A percentile compares a stretch with the other conserved stretches of the same genome.
Evolutionary conservation across 1,140 invertebrate species (phyloP).

Genomic region (Aphis gossypii): DNA sequence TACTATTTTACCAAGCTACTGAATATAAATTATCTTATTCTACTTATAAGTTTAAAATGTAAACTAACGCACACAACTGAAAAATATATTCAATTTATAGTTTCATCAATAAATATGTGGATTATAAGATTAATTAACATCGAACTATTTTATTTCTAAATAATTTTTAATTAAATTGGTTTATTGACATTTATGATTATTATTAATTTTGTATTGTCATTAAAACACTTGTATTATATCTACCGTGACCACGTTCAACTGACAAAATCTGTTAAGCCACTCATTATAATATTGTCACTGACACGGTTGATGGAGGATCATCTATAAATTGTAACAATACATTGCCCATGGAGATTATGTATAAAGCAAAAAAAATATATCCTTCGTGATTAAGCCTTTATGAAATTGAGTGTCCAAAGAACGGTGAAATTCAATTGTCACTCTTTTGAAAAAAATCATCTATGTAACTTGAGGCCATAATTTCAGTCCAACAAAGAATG

Average conservation of each 20-base stretch:
- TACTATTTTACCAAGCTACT: no score
- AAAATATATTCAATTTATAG: no score
- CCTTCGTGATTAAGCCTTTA: neutral
- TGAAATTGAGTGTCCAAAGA: neutral
- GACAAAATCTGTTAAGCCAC: neutral
- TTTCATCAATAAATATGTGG: no score
- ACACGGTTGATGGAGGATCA: neutral
- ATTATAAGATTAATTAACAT: neutral
- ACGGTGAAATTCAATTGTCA: neutral
- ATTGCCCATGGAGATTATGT: neutral
- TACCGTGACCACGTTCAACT: neutral
- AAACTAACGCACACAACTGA: no score
- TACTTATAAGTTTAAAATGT: no score
- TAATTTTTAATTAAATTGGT: neutral
- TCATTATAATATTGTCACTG: constrained; percentile 17
- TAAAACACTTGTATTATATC: neutral
- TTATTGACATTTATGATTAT: neutral
- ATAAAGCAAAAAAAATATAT: neutral
- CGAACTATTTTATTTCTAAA: neutral
- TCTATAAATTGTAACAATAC: neutral
- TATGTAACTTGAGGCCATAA: neutral
- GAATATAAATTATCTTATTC: no score
- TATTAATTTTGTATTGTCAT: neutral
- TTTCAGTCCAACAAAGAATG: neutral
- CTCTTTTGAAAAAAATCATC: neutral